Evolutionary conservation across 2,888 invertebrate genomes (phyloP), one percentile per base, ranked within the genome.

Genomic region (Clivina fossor): DNA sequence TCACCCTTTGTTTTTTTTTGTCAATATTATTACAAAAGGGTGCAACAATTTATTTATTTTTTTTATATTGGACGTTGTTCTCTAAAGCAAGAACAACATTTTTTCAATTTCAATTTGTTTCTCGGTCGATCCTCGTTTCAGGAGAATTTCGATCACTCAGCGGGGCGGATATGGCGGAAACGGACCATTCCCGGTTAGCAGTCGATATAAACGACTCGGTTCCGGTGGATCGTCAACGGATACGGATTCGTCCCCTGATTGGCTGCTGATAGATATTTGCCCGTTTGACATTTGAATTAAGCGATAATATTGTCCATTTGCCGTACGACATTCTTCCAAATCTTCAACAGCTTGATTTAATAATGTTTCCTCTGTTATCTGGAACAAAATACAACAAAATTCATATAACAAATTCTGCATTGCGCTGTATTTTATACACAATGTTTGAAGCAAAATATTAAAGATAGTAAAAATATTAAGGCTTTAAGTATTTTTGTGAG

Each of bases 271-370:
- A 2, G 13, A 19, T 9, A 40, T 16, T 32, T 46, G 46, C 3
- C 40, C 40, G 8, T 37, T 13, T 5, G 55, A 44, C 55, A 55
- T 55, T 47, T 55, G 55, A 9, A 47, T 55, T 20, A 55, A 20
- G n/a, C 55, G 46, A 20, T 55, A 55, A 38, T 55, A 55, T 40
- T 55, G 55, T 7, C 46, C 55, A 22, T 26, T 55, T 32, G 40
- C 8, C 3, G 32, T 22, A 4, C 53, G 53, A 16, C 53, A 53
- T 3, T 53, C 53, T 20, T 53, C 53, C 9, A 53, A 53, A 9
- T 53, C 44, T 19, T 49, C 49, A 4, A 35, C 35, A 9, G 49
- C 28, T 40, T 49, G 49, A 18, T 26, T 38, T 19, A 49, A 11
- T 11, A 53, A 16, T 11, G 53, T 18, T 35, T 53, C 53, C 15